These are phyloP conservation scores for Engystomops pustulosus DNA, from an alignment of 2,113 vertebrate species.

Conservation along the genomic window DNA sequence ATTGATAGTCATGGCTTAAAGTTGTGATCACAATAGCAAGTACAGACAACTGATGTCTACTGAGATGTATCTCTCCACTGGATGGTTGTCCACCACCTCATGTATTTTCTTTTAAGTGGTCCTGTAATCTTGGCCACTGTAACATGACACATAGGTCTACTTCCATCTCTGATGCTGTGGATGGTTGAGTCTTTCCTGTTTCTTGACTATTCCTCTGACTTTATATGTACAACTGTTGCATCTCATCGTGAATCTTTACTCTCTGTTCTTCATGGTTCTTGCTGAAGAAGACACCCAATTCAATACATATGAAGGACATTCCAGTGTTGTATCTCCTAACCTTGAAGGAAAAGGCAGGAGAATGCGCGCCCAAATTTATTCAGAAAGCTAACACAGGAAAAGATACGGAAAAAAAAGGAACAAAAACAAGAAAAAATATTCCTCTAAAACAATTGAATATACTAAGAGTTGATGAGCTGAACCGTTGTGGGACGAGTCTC, in stretches of 20 bases:
- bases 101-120: background rate
- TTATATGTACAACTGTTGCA: conserved; percentile 3
- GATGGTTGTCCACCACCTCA: background rate
- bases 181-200: background rate
- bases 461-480: conserved; percentile 57
- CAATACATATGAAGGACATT: conserved; percentile 22
- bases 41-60: conserved; percentile 8
- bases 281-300: conserved; percentile 15
- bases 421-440: conserved; percentile 11
- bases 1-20: conserved; percentile 38
- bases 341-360: conserved; percentile 17
- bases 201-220: background rate
- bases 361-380: conserved; percentile 28
- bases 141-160: background rate
- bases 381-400: conserved; percentile 38
- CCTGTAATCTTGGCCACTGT: background rate
- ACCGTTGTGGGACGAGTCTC: conserved; percentile 51
- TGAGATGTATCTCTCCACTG: too few relatives aligned
- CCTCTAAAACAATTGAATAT: conserved; percentile 55
- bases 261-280: background rate
- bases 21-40: background rate
- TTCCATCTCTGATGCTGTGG: background rate
- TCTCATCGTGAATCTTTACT: background rate
- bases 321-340: background rate
- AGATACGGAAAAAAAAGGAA: background rate